A percentile compares a stretch with the other conserved stretches of the same genome.
Evolutionary conservation across 2,113 vertebrate species (phyloP).

Genomic region (Centropristis striata): DNA sequence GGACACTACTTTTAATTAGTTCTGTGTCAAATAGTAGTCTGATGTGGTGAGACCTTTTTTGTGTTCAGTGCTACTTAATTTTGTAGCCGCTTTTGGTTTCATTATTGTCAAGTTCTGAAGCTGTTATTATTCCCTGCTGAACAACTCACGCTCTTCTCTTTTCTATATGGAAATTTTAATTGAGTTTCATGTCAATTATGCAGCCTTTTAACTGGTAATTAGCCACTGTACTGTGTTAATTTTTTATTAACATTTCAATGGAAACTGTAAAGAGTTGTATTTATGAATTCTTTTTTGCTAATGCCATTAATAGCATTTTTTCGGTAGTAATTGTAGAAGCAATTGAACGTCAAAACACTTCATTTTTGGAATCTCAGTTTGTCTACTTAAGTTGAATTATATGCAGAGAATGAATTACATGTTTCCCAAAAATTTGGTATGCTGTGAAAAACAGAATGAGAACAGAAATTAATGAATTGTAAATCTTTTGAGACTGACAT

Average conservation of each 20-base stretch:
- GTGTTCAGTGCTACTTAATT: neutral
- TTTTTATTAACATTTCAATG: neutral
- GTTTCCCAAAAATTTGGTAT: too few species aligned
- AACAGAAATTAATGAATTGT: too few species aligned
- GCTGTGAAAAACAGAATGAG: too few species aligned
- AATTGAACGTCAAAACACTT: neutral
- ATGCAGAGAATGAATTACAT: too few species aligned
- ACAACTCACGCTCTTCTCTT: neutral
- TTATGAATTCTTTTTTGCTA: neutral
- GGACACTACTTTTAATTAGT: neutral
- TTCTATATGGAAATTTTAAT: slow-evolving; percentile 6
- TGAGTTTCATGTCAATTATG: slow-evolving; percentile 12
- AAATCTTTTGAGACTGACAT: too few species aligned
- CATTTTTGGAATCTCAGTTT: neutral
- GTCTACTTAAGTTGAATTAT: neutral
- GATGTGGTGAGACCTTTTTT: neutral
- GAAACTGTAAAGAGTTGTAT: too few species aligned
- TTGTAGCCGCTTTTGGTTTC: neutral
- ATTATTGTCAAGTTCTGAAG: slow-evolving; percentile 1
- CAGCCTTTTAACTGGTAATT: slow-evolving; percentile 9
- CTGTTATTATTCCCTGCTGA: neutral
- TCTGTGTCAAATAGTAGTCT: neutral
- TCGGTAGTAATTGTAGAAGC: too few species aligned
- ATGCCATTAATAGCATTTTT: neutral
- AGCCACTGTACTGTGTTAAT: neutral